phyloP scores from a whole-genome alignment of 2,888 invertebrate species.

The Ornithoptera priamus region DNA sequence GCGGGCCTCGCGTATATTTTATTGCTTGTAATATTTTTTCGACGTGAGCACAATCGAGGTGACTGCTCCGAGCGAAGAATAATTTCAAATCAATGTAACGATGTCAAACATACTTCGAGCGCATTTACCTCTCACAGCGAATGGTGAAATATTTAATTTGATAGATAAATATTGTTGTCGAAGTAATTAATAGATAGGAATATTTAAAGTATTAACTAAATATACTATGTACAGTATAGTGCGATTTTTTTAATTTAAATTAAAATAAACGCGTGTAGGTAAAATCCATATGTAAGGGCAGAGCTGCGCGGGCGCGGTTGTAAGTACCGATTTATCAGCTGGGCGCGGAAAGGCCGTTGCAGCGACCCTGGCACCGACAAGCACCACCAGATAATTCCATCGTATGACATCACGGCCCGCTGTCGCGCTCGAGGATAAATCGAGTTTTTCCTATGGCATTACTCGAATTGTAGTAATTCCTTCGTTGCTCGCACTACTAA shows the following conservation, averaged over 20 bases:
- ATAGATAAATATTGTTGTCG: not conserved
- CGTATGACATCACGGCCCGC: slow-evolving; percentile 40
- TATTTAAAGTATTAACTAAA: too few species aligned
- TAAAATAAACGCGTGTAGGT: not conserved
- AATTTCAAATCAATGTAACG: slow-evolving; percentile 16
- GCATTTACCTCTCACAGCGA: slow-evolving; percentile 3
- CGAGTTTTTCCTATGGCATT: slow-evolving; percentile 33
- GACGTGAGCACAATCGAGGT: slow-evolving; percentile 29
- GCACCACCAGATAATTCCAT: slow-evolving; percentile 61
- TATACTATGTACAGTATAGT: too few species aligned
- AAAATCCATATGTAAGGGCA: slow-evolving; percentile 4
- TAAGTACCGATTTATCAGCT: slow-evolving; percentile 58
- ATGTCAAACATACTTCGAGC: slow-evolving; percentile 8
- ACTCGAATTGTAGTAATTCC: slow-evolving; percentile 6
- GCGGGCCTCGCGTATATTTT: slow-evolving; percentile 55
- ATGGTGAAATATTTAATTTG: not conserved
- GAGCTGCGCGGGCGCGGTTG: slow-evolving; percentile 54
- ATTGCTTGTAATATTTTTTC: slow-evolving; percentile 56
- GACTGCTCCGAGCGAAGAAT: slow-evolving; percentile 26
- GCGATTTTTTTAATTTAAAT: not conserved
- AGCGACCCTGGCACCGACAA: slow-evolving; percentile 63
- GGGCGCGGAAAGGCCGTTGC: slow-evolving; percentile 58
- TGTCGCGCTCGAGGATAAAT: slow-evolving; percentile 38
- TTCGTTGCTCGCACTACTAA: not conserved
- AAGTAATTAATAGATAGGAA: too few species aligned